Base-by-base conservation (phyloP, 2,797 vertebrate species). In the Lacerta viridis region DNA sequence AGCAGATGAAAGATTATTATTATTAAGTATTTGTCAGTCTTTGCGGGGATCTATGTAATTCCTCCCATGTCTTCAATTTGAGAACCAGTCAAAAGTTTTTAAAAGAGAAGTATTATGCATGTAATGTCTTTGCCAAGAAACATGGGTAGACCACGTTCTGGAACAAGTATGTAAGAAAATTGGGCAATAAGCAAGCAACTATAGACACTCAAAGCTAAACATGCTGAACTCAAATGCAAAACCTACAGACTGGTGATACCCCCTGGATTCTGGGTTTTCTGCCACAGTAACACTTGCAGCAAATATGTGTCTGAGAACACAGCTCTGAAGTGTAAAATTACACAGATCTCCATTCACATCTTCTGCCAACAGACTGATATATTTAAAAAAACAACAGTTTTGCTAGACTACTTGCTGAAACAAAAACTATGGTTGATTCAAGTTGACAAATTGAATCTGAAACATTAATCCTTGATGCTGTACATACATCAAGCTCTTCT, bases 401-500 rank as follows among this genome's bases (percentile, higher is more conserved):
- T 33, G 69, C 1, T 7, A 84, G 20, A 29, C 27, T 72, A 88
- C n/a, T 9, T 10, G 33, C 25, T 46, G 61, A 64, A 64, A 64
- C 61, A 64, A 64, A 23, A 64, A 64, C 61, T 64, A 64, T 64
- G 61, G 50, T 15, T 55, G 50, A 55, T 55, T 55, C 9, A 10
- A 55, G 10, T 64, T 64, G 20, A 64, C 59, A n/a, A 78, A 55
- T 55, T 36, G 78, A 80, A 74, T 68, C 39, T 43, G 66, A 82
- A 41, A 80, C 18, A 55, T 29, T 11, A 25, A 71, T 20, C 72
- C 29, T 7, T 78, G 29, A 27, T 4, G 0, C 15, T 92, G 86
- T 68, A 78, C 41, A 96, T 96, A 99, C 99, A 87, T 99, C 98
- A 93, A 99, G 97, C 93, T 99, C 98, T 94, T 99, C 98, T 25